These are phyloP conservation scores for Bungarus multicinctus DNA, from an alignment of 2,113 vertebrate species.

Conservation along the genomic window DNA sequence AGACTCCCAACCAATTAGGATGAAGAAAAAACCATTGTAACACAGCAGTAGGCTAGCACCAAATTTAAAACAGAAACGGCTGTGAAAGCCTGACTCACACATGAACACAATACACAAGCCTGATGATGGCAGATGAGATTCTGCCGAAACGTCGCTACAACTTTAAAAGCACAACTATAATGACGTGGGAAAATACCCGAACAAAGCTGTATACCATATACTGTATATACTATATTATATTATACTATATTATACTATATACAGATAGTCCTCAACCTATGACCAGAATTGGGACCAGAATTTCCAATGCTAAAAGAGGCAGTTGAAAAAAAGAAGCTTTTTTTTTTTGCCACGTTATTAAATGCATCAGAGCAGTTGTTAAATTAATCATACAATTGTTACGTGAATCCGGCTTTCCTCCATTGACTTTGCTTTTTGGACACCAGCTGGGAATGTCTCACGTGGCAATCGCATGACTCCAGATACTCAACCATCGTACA, in stretches of 20 bases:
- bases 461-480: background rate
- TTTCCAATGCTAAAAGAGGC: background rate
- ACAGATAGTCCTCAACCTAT: background rate
- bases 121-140: too few relatives aligned
- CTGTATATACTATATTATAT: too few relatives aligned
- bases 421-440: background rate
- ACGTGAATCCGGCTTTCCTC: background rate
- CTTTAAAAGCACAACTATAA: too few relatives aligned
- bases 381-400: background rate
- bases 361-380: background rate
- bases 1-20: too few relatives aligned
- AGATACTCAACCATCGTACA: background rate
- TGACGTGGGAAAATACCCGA: too few relatives aligned
- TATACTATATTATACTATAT: background rate
- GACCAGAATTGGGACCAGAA: background rate
- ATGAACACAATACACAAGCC: too few relatives aligned
- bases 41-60: too few relatives aligned
- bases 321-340: background rate
- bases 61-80: too few relatives aligned
- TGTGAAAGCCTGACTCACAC: too few relatives aligned
- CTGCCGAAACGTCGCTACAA: too few relatives aligned
- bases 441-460: background rate
- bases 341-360: background rate
- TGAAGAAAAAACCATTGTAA: too few relatives aligned
- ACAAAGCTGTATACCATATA: too few relatives aligned